Evolutionary conservation across 2,888 invertebrate species (phyloP), one percentile per base, ranked within the genome.

Genomic region (Athripsodes cinereus): DNA sequence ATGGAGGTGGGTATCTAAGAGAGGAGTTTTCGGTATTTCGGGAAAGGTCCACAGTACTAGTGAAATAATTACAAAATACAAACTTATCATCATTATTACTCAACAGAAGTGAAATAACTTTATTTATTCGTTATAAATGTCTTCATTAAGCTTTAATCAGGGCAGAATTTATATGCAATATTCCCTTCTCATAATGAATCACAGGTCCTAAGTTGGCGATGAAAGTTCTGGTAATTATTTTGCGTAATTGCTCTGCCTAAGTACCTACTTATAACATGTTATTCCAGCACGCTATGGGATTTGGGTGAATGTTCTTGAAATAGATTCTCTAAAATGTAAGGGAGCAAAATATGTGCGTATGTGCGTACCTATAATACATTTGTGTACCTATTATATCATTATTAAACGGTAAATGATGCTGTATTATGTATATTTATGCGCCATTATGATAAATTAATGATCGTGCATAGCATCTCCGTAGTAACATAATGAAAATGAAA

Each of bases 41-140:
- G 26, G 26, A 10, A 26, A 26, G 26, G 26, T 26, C 26, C 26
- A 26, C 10, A 26, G 3, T 26, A 26, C 3, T 6, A 26, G 26
- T 10, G 10, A 3, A 6, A 26, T 6, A 13, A 2, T 8, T 2
- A 3, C 3, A 8, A n/a, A 40, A 8, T 40, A 40, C 8, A 40
- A 40, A 40, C 40, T 40, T 40, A 40, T 40, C 40, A 40, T 40
- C 3, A 40, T 40, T 40, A 40, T 40, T 40, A 40, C 40, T 13
- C 40, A 8, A 40, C 13, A 40, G 40, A 40, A 13, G 40, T 40
- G 13, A 40, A 40, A 40, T 40, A 40, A 40, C 40, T 40, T 40
- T 40, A 40, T 40, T 40, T 40, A 40, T 40, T 40, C 40, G 40
- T 40, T 40, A 40, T 40, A 40, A 40, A 40, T 40, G 40, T 40